These are phyloP conservation scores for Anseranas semipalmata DNA, from an alignment of 2,113 vertebrate species.

Conservation along the genomic window DNA sequence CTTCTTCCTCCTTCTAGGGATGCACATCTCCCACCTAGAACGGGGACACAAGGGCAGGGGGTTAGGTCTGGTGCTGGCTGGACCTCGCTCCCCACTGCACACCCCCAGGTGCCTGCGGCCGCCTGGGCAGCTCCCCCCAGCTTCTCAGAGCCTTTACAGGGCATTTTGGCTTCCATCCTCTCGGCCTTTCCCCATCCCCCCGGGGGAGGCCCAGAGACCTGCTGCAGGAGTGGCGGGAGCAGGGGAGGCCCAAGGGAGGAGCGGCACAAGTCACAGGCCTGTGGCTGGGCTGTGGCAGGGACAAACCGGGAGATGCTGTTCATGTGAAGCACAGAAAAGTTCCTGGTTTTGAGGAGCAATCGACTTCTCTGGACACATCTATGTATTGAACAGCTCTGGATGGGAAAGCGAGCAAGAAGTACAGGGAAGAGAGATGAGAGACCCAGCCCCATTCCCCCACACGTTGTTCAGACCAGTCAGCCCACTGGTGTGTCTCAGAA, in stretches of 20 bases:
- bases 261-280: not conserved
- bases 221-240: not conserved
- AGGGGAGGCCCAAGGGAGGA: not conserved
- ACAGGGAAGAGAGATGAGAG: not conserved
- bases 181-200: not conserved
- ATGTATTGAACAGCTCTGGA: not conserved
- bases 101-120: rapidly evolving
- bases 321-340: not conserved
- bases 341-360: not conserved
- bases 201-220: rapidly evolving
- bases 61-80: not conserved
- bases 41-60: not conserved
- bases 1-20: not conserved
- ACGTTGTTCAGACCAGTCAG: not conserved
- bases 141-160: not conserved
- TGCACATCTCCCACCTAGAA: not conserved
- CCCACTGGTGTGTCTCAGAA: rapidly evolving
- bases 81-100: rapidly evolving
- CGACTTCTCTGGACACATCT: not conserved
- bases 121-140: rapidly evolving
- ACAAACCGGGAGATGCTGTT: not conserved
- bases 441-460: not conserved
- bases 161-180: not conserved
- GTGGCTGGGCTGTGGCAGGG: not conserved
- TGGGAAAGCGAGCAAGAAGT: not conserved